Conservation (phyloP, 2,113 vertebrate species). For the Ammospiza caudacuta region DNA sequence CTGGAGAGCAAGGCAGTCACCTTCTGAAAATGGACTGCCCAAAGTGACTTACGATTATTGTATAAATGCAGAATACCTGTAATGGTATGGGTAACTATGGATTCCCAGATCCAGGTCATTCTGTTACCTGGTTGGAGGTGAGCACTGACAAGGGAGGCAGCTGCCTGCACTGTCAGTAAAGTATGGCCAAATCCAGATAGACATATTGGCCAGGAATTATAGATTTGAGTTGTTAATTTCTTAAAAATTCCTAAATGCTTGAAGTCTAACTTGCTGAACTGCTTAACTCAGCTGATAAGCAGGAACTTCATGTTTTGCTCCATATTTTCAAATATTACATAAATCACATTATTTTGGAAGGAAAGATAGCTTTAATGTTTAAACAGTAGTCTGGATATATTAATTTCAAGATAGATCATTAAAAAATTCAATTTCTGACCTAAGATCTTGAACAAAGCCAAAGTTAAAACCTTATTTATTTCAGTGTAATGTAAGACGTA, state of each 20-base stretch:
- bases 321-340: not conserved
- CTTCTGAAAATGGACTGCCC: slow-evolving; percentile 19
- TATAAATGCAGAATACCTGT: not conserved
- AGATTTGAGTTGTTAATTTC: accelerated
- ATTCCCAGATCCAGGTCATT: not conserved
- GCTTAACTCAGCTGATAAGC: not conserved
- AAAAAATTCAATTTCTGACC: not conserved
- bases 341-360: not conserved
- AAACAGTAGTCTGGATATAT: not conserved
- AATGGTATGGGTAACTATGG: not conserved
- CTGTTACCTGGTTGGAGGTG: not conserved
- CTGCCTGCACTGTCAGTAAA: not conserved
- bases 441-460: not conserved
- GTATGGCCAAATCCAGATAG: not conserved
- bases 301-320: not conserved
- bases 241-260: not conserved
- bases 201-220: not conserved
- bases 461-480: not conserved
- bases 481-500: not conserved
- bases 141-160: not conserved
- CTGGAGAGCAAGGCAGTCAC: slow-evolving; percentile 6
- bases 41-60: slow-evolving; percentile 23
- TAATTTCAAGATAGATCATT: not conserved
- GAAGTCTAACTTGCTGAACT: not conserved
- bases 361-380: not conserved